Evolutionary conservation across 2,797 vertebrate species (phyloP), one percentile per base, ranked within the genome.

Genomic region (Gobio occitaniae): DNA sequence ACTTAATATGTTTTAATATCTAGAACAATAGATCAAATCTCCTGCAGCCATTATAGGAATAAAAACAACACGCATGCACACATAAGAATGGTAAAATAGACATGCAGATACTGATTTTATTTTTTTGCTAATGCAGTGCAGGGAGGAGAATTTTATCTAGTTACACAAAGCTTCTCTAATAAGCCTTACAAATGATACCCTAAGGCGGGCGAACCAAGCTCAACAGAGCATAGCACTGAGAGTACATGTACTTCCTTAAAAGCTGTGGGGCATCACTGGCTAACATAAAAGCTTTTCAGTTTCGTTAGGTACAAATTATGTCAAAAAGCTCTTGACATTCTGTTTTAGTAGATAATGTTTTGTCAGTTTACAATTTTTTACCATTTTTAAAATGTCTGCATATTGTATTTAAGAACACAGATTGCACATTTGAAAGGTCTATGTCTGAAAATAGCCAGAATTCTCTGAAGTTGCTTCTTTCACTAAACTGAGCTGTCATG

Each of bases 101-200:
- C 61, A 83, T 77, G 61, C 59, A 59, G 63, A 84, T 36, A 76
- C 48, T 25, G 32, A 19, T 32, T 32, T 32, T 32, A 1, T 41
- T 38, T n/a, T 36, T 48, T 50, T 47, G 72, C 63, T 69, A 82
- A 85, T 48, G 52, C 78, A 80, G 47, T 7, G 19, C 65, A 70
- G 84, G 80, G 68, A 80, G 82, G 78, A 84, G 52, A 80, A 80
- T 75, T 77, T 25, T 61, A 74, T 84, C 41, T 77, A 70, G 83
- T 83, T 87, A 50, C 83, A 79, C 79, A 21, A 66, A 79, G 80
- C 83, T 75, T 77, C 75, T 65, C 82, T 87, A 86, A 89, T 87
- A 89, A 89, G 84, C 79, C 77, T 83, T 78, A 75, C 78, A 87
- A 89, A 86, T 82, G 78, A 80, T 83, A 83, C 78, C 88, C 88